Conservation (phyloP, 2,797 vertebrate species). For the Petrocephalus schoutedeni region DNA sequence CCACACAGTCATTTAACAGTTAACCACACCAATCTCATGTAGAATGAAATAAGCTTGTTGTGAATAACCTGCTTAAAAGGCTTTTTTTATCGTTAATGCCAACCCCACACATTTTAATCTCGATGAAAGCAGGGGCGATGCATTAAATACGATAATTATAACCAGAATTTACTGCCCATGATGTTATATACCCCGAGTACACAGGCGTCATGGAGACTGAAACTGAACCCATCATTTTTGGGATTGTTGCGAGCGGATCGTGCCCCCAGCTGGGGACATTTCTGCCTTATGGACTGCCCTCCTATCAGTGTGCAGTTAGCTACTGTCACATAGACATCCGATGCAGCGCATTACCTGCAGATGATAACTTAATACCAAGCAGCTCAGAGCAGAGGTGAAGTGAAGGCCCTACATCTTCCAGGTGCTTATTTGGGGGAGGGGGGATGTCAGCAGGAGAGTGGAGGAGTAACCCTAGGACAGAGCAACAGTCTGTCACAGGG, state of each 20-base stretch:
- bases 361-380: not conserved
- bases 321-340: not conserved
- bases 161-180: not conserved
- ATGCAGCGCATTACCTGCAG: not conserved
- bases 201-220: not conserved
- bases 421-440: not conserved
- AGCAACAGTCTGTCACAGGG: not conserved
- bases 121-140: not conserved
- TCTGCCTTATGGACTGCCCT: not conserved
- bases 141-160: not conserved
- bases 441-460: not conserved
- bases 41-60: slow-evolving; percentile 1
- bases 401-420: not conserved
- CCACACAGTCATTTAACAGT: not conserved
- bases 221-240: not conserved
- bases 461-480: not conserved
- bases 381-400: slow-evolving; percentile 2
- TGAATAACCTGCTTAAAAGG: not conserved
- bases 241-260: not conserved
- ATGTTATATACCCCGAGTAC: not conserved
- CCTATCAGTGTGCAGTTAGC: not conserved
- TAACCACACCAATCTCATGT: not conserved
- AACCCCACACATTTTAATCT: not conserved
- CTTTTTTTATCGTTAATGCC: not conserved
- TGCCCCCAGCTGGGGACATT: not conserved